Evolutionary conservation across 2,113 vertebrate genomes (phyloP).

Genomic region (Otolemur garnettii): DNA sequence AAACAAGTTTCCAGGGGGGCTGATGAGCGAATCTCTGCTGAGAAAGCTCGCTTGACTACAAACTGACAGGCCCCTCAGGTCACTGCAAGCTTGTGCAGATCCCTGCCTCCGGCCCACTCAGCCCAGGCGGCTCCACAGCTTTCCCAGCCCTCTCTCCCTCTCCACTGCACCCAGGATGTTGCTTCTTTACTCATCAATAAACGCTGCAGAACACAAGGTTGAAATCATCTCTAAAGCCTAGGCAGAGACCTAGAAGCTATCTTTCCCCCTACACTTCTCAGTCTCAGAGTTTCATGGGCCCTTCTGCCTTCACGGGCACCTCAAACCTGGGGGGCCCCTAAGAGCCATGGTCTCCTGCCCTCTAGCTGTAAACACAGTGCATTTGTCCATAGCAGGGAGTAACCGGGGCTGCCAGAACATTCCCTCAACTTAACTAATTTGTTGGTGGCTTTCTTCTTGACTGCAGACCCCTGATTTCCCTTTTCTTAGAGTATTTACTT

Average conservation of each 20-base stretch:
- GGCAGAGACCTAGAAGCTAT: background rate
- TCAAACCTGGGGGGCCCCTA: background rate
- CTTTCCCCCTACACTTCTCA: background rate
- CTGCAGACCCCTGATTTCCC: background rate
- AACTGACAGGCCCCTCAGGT: background rate
- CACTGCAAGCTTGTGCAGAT: background rate
- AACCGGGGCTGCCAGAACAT: background rate
- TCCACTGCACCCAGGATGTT: background rate
- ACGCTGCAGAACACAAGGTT: background rate
- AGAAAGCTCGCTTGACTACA: background rate
- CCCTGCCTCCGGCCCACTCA: background rate
- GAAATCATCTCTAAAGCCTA: background rate
- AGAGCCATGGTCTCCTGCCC: background rate
- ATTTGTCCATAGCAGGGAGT: background rate
- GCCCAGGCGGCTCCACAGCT: too few species aligned
- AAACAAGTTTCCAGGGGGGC: background rate
- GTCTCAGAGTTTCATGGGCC: background rate
- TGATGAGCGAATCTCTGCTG: background rate
- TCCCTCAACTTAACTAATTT: background rate
- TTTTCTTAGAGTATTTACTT: conserved; percentile 7
- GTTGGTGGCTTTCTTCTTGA: background rate
- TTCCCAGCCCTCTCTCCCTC: background rate
- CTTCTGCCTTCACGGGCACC: background rate
- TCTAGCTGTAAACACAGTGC: background rate
- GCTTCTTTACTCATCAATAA: background rate